A percentile compares a stretch with the other conserved stretches of the same genome.
Conservation (phyloP, 2,888 invertebrate species). For the Thysanoteuthis rhombus region DNA sequence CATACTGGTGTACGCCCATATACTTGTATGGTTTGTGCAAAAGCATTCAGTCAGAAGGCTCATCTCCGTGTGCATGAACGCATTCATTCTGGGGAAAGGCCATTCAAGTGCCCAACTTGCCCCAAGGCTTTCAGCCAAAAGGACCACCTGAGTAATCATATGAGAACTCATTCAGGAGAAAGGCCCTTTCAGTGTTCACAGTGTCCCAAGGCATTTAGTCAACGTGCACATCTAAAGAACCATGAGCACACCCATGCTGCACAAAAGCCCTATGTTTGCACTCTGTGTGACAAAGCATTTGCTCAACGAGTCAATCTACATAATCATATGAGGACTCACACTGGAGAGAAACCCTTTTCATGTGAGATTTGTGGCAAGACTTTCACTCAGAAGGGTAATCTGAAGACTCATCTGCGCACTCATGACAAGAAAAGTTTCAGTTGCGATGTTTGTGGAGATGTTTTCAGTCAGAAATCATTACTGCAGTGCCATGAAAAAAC, state of each 20-base stretch:
- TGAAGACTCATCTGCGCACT: slow-evolving; percentile 23
- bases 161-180: slow-evolving; percentile 23
- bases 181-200: slow-evolving; percentile 20
- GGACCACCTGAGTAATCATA: slow-evolving; percentile 25
- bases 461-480: slow-evolving; percentile 13
- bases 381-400: slow-evolving; percentile 24
- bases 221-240: slow-evolving; percentile 22
- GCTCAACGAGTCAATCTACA: slow-evolving; percentile 13
- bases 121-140: slow-evolving; percentile 27
- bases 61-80: slow-evolving; percentile 24
- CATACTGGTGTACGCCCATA: slow-evolving; percentile 20
- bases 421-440: slow-evolving; percentile 19
- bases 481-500: slow-evolving; percentile 21
- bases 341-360: slow-evolving; percentile 23
- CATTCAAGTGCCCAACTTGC: slow-evolving; percentile 20
- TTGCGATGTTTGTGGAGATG: neutral
- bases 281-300: slow-evolving; percentile 24
- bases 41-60: slow-evolving; percentile 19
- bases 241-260: slow-evolving; percentile 21
- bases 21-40: neutral
- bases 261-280: slow-evolving; percentile 17
- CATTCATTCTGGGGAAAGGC: neutral
- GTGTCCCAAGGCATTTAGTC: slow-evolving; percentile 13
- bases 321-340: slow-evolving; percentile 22
- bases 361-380: slow-evolving; percentile 21